Evolutionary conservation across 2,113 vertebrate species (phyloP).

Genomic region (Tringa solitaria): DNA sequence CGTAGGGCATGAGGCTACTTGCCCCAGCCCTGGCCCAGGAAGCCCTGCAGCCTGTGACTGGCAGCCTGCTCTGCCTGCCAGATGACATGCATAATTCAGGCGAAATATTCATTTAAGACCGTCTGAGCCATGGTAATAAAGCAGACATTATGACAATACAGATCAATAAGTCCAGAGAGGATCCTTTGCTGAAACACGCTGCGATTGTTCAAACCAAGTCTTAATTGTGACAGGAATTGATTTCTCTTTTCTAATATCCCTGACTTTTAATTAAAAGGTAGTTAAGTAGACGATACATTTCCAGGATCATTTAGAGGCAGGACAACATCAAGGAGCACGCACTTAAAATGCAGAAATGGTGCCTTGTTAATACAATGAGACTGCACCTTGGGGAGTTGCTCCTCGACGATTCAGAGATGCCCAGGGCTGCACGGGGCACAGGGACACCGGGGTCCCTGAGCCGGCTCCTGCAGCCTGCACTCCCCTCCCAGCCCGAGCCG

Average conservation of each 20-base stretch:
- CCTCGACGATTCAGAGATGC: background rate
- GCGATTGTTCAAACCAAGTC: conserved; percentile 37
- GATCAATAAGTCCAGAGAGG: conserved; percentile 53
- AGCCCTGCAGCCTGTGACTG: background rate
- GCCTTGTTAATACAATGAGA: background rate
- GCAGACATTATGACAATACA: conserved; percentile 43
- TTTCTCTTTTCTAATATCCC: conserved; percentile 53
- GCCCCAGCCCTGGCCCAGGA: accelerated
- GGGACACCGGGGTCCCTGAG: background rate
- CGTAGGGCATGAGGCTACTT: accelerated
- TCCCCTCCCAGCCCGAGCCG: background rate
- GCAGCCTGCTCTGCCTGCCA: background rate
- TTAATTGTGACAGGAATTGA: conserved; percentile 65
- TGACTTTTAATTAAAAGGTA: conserved; percentile 65
- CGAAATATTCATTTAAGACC: background rate
- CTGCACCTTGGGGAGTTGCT: background rate
- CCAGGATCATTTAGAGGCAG: conserved; percentile 31
- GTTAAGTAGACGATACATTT: conserved; percentile 44
- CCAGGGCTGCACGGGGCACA: accelerated
- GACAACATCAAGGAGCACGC: background rate
- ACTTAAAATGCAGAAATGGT: background rate
- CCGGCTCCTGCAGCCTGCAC: background rate
- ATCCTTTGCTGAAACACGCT: background rate
- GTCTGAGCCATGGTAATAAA: conserved; percentile 10
- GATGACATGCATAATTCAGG: background rate